Base-by-base conservation (phyloP, 2,888 invertebrate genomes). In the Synergus umbraculus region DNA sequence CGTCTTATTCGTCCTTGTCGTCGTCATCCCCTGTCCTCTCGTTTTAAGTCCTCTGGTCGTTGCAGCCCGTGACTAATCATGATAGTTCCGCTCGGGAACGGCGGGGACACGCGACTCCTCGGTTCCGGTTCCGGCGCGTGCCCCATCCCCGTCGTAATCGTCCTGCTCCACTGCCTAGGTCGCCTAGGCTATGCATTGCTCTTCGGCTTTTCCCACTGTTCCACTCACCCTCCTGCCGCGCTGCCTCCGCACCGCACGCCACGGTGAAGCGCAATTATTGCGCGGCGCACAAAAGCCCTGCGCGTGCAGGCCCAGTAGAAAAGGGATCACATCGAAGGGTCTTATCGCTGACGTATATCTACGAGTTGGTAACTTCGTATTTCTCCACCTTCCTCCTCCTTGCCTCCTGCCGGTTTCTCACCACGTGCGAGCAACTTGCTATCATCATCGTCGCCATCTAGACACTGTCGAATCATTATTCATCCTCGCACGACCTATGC, bases 21-120 rank as follows among this genome's bases (percentile, higher is more conserved):
- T 65, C 63, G n/a, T 12, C 65, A 46, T 54, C 49, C 77, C 77
- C 77, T 78, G 85, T 88, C 86, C 83, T 86, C 90, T 90, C 89
- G 87, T 78, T 82, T 83, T 79, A 84, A 83, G 82, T 81, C 80
- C 80, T 82, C 64, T 69, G 76, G 58, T 60, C 54, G 73, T 89
- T 89, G 88, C 89, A 87, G 86, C 86, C 90, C 91, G 90, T 92
- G 92, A 92, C 92, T 92, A 92, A 92, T 92, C 92, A 91, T 89
- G 91, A 92, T 92, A 91, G 92, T 92, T 92, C 92, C 92, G 92
- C 88, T 87, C 88, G 91, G 91, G 90, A 92, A 92, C 90, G 91
- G 90, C 90, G 87, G 89, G 89, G 91, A 90, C 91, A 91, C 91
- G 91, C 91, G 91, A 79, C 82, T 81, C 82, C 89, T 90, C 88